These are phyloP conservation scores for Parapristionchus giblindavisi DNA, from an alignment of 2,888 invertebrate species.

Conservation along the genomic window DNA sequence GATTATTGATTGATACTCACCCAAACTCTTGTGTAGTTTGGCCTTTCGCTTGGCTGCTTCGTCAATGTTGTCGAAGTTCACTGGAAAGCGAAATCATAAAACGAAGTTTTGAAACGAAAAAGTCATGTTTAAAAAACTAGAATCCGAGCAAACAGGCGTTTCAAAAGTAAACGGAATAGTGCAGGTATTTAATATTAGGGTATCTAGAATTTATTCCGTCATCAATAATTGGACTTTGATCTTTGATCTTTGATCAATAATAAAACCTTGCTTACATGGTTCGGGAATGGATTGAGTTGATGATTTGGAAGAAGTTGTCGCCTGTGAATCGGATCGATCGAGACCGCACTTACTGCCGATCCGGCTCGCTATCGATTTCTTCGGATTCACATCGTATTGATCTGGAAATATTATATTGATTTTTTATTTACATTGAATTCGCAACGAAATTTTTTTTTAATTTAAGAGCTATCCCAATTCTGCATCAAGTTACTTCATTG, in stretches of 20 bases:
- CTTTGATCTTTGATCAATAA: background rate
- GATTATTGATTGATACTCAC: too few relatives aligned
- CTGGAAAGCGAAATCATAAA: slow-evolving; percentile 26
- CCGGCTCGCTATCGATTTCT: slow-evolving; percentile 6
- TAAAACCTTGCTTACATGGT: slow-evolving; percentile 1
- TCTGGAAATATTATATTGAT: slow-evolving; percentile 9
- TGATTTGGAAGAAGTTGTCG: slow-evolving; percentile 23
- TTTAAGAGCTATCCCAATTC: background rate
- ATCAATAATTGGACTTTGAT: too few relatives aligned
- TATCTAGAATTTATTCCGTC: too few relatives aligned
- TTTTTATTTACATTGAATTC: background rate
- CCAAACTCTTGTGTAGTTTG: slow-evolving; percentile 28
- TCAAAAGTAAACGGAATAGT: too few relatives aligned
- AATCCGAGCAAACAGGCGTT: background rate
- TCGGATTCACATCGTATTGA: slow-evolving; percentile 8
- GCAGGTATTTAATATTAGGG: too few relatives aligned
- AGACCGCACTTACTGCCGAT: background rate
- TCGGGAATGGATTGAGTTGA: slow-evolving; percentile 37
- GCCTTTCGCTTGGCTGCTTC: slow-evolving; percentile 36
- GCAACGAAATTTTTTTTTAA: background rate
- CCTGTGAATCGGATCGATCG: slow-evolving; percentile 23
- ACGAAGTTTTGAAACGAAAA: background rate
- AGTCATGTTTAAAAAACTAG: background rate
- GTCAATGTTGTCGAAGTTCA: slow-evolving; percentile 36
- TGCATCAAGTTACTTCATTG: too few relatives aligned